Conservation (phyloP, 2,113 vertebrate species). For the Siniperca chuatsi region DNA sequence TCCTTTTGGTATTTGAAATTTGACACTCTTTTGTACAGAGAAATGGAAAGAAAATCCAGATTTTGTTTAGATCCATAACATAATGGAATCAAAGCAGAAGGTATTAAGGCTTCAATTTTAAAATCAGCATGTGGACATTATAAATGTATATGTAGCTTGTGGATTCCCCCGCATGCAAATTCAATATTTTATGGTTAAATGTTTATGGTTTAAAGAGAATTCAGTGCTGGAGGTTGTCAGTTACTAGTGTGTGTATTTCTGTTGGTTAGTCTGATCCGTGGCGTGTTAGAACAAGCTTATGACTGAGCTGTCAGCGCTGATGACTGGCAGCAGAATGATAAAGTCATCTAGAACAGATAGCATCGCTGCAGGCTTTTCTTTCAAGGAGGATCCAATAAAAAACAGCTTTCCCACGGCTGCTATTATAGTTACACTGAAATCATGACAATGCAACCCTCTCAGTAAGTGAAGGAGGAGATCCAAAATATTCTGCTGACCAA, state of each 20-base stretch:
- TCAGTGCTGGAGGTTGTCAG: slow-evolving; percentile 20
- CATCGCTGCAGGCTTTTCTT: slow-evolving; percentile 6
- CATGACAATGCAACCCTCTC: not conserved
- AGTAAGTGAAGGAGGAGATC: not conserved
- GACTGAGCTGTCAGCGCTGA: not conserved
- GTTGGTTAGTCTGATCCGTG: slow-evolving; percentile 21
- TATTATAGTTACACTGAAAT: not conserved
- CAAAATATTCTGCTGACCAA: not conserved
- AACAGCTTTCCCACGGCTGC: slow-evolving; percentile 12
- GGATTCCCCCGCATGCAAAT: not conserved
- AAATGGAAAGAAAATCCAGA: not conserved
- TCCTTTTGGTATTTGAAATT: not conserved
- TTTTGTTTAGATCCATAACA: not conserved
- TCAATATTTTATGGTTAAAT: not conserved
- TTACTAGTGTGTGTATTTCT: slow-evolving; percentile 9
- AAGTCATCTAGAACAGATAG: not conserved
- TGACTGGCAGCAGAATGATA: slow-evolving; percentile 25
- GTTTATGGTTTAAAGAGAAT: not conserved
- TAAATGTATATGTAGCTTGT: not conserved
- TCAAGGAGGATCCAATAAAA: not conserved
- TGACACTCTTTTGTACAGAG: not conserved
- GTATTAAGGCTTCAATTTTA: not conserved
- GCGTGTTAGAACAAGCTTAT: slow-evolving; percentile 33
- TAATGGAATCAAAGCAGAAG: not conserved
- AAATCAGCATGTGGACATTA: not conserved